Conservation (phyloP, 2,797 vertebrate species). For the Pseudochaenichthys georgianus region DNA sequence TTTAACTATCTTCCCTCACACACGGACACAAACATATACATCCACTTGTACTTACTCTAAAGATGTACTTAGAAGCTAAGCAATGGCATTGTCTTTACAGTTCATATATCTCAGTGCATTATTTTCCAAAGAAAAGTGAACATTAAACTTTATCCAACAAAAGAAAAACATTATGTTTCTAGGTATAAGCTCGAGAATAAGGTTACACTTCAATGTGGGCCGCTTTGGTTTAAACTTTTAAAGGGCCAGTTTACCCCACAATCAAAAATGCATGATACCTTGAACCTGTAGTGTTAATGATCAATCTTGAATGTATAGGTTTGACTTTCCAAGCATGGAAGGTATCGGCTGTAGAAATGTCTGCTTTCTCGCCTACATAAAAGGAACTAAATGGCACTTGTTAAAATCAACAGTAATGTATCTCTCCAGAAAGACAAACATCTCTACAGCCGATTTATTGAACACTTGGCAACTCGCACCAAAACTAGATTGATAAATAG, state of each 20-base stretch:
- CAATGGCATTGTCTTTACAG: slow-evolving; percentile 15
- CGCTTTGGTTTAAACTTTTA: slow-evolving; percentile 40
- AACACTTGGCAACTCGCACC: no score
- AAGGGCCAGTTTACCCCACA: background rate
- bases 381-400: no score
- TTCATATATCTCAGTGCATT: slow-evolving; percentile 31
- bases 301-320: no score
- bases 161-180: slow-evolving; percentile 22
- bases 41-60: slow-evolving; percentile 29
- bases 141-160: slow-evolving; percentile 30
- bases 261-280: no score
- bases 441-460: no score
- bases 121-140: slow-evolving; percentile 10
- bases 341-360: no score
- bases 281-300: no score
- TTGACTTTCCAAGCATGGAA: no score
- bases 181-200: slow-evolving; percentile 22
- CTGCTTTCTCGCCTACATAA: no score
- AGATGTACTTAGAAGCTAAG: slow-evolving; percentile 27
- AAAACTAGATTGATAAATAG: no score
- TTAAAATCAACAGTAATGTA: no score
- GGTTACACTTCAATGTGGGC: slow-evolving; percentile 29
- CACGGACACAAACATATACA: slow-evolving; percentile 55
- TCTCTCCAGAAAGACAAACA: no score
- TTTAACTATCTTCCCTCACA: slow-evolving; percentile 37